These are phyloP conservation scores for Cynopterus brachyotis DNA, from an alignment of 2,113 vertebrate genomes.

Conservation along the genomic window DNA sequence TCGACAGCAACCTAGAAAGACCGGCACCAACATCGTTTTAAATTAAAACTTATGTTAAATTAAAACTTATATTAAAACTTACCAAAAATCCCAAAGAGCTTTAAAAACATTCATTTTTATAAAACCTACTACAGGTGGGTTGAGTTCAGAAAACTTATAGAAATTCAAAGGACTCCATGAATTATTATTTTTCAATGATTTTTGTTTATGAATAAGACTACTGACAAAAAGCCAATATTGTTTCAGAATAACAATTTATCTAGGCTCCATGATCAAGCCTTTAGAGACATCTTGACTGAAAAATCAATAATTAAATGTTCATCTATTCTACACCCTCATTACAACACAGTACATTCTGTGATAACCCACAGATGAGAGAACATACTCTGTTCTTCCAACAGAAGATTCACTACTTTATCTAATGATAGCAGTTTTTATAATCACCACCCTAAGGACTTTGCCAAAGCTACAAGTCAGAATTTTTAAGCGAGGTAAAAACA, in stretches of 20 bases:
- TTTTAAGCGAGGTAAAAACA: neutral
- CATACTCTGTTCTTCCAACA: neutral
- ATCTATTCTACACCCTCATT: neutral
- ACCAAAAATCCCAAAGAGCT: conserved; percentile 18
- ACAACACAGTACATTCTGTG: neutral
- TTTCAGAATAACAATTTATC: conserved; percentile 37
- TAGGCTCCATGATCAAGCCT: neutral
- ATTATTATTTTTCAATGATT: neutral
- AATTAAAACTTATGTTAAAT: neutral
- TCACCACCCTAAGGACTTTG: neutral
- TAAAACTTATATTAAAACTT: conserved; percentile 18
- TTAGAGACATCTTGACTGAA: neutral
- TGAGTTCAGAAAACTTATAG: neutral
- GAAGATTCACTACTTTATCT: neutral
- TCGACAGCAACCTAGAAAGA: conserved; percentile 91
- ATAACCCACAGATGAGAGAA: neutral
- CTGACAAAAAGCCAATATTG: neutral
- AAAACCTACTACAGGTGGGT: neutral
- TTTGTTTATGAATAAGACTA: conserved; percentile 46
- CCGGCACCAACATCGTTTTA: neutral
- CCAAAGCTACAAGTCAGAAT: conserved; percentile 12
- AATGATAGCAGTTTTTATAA: neutral
- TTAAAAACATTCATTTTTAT: conserved; percentile 49
- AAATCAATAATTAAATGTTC: conserved; percentile 18
- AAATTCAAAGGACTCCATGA: conserved; percentile 30